A percentile compares a stretch with the other conserved stretches of the same genome.
phyloP scores from a whole-genome alignment of 2,797 vertebrate species.

The Danio kyathit region DNA sequence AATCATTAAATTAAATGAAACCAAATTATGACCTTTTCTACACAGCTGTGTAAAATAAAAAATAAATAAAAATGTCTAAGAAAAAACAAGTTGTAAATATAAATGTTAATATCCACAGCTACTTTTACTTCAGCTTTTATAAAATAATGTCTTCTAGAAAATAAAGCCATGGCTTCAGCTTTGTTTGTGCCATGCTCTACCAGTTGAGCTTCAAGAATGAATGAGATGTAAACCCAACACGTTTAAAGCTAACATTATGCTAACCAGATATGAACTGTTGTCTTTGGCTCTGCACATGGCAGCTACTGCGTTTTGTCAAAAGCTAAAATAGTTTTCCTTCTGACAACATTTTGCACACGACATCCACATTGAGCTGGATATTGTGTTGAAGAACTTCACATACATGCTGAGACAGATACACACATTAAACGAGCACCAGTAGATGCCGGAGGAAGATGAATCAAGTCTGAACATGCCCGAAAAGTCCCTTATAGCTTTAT shows the following conservation, averaged over 20 bases:
- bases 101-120: background rate
- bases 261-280: background rate
- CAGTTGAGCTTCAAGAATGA: conserved; percentile 4
- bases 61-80: no score
- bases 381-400: background rate
- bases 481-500: conserved; percentile 1
- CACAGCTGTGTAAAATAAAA: no score
- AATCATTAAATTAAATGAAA: no score
- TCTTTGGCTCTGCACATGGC: background rate
- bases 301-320: background rate
- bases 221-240: conserved; percentile 7
- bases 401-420: background rate
- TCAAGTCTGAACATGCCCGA: conserved; percentile 42
- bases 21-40: background rate
- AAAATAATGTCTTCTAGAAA: background rate
- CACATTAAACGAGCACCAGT: background rate
- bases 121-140: background rate
- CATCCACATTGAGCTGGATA: background rate
- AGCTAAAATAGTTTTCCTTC: background rate
- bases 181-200: background rate
- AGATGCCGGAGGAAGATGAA: background rate
- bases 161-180: background rate
- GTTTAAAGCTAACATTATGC: background rate
- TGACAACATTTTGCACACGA: background rate
- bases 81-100: no score